These are phyloP conservation scores for Melieria crassipennis DNA, from an alignment of 2,888 invertebrate genomes.

Conservation along the genomic window DNA sequence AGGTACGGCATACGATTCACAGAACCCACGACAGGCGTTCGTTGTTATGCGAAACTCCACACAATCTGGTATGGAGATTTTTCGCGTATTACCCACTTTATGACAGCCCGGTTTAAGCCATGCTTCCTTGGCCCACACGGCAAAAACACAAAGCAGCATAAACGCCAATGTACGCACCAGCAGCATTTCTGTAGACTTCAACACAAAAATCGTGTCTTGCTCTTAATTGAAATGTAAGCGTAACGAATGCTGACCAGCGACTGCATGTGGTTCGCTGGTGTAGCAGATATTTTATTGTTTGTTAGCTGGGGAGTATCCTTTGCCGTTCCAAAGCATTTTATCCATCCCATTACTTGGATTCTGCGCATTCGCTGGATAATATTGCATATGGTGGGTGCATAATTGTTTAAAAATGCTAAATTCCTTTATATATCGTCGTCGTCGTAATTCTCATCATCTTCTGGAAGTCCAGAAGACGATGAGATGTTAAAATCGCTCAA, in stretches of 20 bases:
- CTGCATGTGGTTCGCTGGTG: slow-evolving; percentile 33
- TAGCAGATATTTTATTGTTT: slow-evolving; percentile 40
- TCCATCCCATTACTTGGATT: too few species aligned
- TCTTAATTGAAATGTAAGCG: slow-evolving; percentile 24
- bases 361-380: too few species aligned
- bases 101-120: slow-evolving; percentile 85
- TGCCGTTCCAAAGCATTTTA: too few species aligned
- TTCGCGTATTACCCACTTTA: slow-evolving; percentile 82
- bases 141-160: slow-evolving; percentile 42
- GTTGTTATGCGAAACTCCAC: slow-evolving; percentile 85
- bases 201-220: slow-evolving; percentile 14
- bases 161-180: slow-evolving; percentile 41
- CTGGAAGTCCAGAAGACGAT: too few species aligned
- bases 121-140: slow-evolving; percentile 63
- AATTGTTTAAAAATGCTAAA: too few species aligned
- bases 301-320: background rate
- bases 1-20: slow-evolving; percentile 87
- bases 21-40: slow-evolving; percentile 88
- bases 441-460: too few species aligned
- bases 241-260: slow-evolving; percentile 33
- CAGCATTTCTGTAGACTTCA: slow-evolving; percentile 28
- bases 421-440: too few species aligned
- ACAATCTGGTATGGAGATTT: slow-evolving; percentile 84
- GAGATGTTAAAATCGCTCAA: too few species aligned
- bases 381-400: too few species aligned